Evolutionary conservation across 2,113 vertebrate species (phyloP), one percentile per base, ranked within the genome.

Genomic region (Ceyx melanurus): DNA sequence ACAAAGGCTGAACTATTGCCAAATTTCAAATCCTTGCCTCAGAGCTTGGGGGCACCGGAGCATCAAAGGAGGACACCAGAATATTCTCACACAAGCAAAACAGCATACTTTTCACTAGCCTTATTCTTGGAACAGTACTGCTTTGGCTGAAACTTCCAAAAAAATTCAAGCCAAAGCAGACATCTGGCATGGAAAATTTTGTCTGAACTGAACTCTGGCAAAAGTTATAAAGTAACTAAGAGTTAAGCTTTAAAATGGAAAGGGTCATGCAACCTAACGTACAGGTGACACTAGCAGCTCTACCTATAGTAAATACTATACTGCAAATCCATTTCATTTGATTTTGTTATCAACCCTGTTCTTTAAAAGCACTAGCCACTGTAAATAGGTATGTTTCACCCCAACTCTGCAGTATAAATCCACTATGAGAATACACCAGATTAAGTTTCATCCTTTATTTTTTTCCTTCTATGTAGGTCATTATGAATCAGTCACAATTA

Each of bases 31-130:
- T 70, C 89, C 92, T 89, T 93, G 92, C 87, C 82, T 88, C 71
- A 93, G 92, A 96, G 94, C 96, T 95, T 96, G 87, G 82, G 95
- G 95, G 89, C 82, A 95, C 83, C 87, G 86, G n/a, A 94, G 70
- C 96, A 94, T 95, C 96, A 96, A 95, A 96, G 89, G 1, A 90
- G 37, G 42, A 70, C 84, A 94, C 43, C 56, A 95, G 78, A 95
- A 87, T 91, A 95, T 94, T 96, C 89, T 95, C 87, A 93, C 86
- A 95, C 86, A 92, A 94, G 92, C 92, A 66, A 95, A 95, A 92
- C 1, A 76, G 46, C 89, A 85, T 85, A 95, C 71, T 95, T 92
- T 76, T 93, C 78, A 76, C 81, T 90, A 70, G 81, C 92, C 81
- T 92, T 62, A 68, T 82, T 95, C 86, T 95, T 90, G 92, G 82